Percentiles rank a stretch among this genome's conserved stretches.
phyloP scores from a whole-genome alignment of 2,797 vertebrate genomes.

The Propithecus deckenii region DNA sequence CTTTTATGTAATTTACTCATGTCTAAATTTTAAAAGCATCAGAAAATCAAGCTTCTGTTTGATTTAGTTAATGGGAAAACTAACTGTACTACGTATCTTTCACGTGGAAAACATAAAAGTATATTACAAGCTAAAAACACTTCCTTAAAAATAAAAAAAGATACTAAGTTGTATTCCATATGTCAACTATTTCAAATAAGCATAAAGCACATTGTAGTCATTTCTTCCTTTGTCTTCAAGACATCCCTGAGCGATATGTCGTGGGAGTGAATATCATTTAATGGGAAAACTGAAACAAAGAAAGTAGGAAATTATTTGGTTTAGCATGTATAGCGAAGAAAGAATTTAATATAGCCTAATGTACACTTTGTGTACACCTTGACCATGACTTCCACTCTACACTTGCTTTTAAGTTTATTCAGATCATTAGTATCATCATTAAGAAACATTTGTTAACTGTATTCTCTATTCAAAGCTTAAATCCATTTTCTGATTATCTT shows the following conservation, averaged over 20 bases:
- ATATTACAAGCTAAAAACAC: neutral
- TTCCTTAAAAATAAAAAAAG: neutral
- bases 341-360: neutral
- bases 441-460: constrained; percentile 8
- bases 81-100: neutral
- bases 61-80: neutral
- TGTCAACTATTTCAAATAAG: neutral
- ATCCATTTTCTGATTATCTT: neutral
- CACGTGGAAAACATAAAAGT: neutral
- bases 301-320: neutral
- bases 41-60: neutral
- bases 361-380: neutral
- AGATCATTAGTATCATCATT: neutral
- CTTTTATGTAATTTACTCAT: neutral
- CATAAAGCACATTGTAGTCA: neutral
- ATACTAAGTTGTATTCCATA: neutral
- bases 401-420: neutral
- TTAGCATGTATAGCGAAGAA: neutral
- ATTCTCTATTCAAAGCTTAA: neutral
- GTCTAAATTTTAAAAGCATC: neutral
- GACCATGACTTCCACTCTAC: neutral
- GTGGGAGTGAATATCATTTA: neutral
- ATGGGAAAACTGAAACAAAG: neutral
- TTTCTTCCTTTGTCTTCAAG: neutral
- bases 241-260: neutral